Conservation (phyloP, 2,113 vertebrate species). For the Cryptomyrus ogoouensis region DNA sequence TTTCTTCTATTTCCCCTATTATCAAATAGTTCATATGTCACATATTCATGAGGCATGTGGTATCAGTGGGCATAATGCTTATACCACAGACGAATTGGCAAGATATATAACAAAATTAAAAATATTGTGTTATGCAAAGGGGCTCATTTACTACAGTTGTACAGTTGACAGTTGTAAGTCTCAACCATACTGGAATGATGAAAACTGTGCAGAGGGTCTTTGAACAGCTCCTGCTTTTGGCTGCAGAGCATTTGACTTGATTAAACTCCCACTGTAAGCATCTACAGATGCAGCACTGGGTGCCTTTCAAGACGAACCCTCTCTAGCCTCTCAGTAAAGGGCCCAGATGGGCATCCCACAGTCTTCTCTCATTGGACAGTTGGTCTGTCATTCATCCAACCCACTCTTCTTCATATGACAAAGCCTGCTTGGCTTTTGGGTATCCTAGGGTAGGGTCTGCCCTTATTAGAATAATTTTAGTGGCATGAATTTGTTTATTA, state of each 20-base stretch:
- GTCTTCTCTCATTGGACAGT: neutral
- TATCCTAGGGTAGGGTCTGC: neutral
- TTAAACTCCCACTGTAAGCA: neutral
- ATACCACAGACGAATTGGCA: neutral
- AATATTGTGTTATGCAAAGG: neutral
- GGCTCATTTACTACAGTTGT: neutral
- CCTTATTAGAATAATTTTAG: neutral
- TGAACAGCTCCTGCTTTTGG: slow-evolving; percentile 1
- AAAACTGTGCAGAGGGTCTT: neutral
- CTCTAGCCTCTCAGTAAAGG: neutral
- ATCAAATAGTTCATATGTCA: neutral
- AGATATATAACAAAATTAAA: neutral
- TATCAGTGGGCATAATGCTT: neutral
- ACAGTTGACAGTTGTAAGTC: too few species aligned
- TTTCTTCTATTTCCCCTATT: neutral
- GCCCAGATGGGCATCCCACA: neutral
- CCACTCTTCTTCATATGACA: neutral
- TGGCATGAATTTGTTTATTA: neutral
- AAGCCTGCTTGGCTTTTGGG: neutral
- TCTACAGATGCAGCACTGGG: neutral
- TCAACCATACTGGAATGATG: neutral
- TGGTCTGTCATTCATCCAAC: neutral
- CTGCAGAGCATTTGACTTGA: neutral
- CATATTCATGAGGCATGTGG: neutral
- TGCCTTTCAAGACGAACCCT: neutral